Conservation (phyloP, 2,113 vertebrate species). For the Corvus moneduloides region DNA sequence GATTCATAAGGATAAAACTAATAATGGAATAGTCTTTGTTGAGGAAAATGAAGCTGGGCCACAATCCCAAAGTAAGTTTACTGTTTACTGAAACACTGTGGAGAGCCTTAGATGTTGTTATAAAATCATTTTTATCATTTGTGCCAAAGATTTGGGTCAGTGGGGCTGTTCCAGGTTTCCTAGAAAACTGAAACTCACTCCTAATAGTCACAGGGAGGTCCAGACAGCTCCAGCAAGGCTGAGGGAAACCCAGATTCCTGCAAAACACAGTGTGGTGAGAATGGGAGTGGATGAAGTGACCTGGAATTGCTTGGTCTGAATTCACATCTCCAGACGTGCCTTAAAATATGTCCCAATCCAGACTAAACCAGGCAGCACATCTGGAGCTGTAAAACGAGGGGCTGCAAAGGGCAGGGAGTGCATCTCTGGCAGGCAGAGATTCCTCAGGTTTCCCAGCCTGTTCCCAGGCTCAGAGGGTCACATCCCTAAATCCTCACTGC, state of each 20-base stretch:
- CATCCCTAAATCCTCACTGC: not conserved
- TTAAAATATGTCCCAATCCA: not conserved
- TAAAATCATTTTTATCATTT: not conserved
- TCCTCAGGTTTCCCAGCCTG: not conserved
- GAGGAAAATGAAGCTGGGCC: not conserved
- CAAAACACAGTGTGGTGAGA: not conserved
- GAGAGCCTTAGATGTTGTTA: not conserved
- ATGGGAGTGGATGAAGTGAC: rapidly evolving
- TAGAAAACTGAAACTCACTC: not conserved
- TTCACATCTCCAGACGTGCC: not conserved
- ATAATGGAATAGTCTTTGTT: not conserved
- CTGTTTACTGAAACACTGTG: not conserved
- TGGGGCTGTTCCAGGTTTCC: not conserved
- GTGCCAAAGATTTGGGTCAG: not conserved
- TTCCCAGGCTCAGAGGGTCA: not conserved
- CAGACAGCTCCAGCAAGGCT: not conserved
- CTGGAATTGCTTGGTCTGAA: not conserved
- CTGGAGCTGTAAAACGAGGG: not conserved
- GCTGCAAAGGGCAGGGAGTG: not conserved
- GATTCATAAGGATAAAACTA: conserved; percentile 32
- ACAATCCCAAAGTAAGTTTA: conserved; percentile 9
- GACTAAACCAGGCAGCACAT: not conserved
- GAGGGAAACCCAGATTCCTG: not conserved
- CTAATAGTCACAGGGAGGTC: not conserved
- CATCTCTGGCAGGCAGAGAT: not conserved